Percentiles rank a stretch among this genome's conserved stretches.
Conservation (phyloP, 2,888 invertebrate species). For the Cotesia congregata region DNA sequence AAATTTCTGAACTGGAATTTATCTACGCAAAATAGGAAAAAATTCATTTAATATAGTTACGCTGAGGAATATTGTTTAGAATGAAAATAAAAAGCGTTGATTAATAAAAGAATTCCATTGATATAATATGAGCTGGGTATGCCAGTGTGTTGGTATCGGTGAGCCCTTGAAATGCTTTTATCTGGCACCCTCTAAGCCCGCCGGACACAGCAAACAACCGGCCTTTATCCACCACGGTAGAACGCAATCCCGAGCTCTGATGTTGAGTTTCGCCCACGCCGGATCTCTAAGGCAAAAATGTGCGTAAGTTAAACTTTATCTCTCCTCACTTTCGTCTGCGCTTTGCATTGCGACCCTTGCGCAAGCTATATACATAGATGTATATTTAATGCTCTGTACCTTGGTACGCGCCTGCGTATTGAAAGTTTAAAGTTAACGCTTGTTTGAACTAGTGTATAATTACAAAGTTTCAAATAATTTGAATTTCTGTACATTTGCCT, state of each 20-base stretch:
- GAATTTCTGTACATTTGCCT: slow-evolving; percentile 27
- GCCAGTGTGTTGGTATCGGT: slow-evolving; percentile 48
- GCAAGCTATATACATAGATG: background rate
- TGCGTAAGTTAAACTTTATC: slow-evolving; percentile 36
- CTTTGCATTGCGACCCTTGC: slow-evolving; percentile 22
- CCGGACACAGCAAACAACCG: slow-evolving; percentile 59
- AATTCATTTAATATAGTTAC: background rate
- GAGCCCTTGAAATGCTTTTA: slow-evolving; percentile 56
- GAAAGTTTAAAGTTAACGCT: slow-evolving; percentile 24
- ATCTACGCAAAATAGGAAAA: background rate
- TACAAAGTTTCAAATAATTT: slow-evolving; percentile 36
- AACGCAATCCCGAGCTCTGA: slow-evolving; percentile 13
- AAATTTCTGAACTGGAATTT: too few species aligned
- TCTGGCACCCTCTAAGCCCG: slow-evolving; percentile 50
- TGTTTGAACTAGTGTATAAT: slow-evolving; percentile 39
- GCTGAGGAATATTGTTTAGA: background rate
- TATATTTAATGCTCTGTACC: background rate
- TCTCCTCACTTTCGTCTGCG: background rate
- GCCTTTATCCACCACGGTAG: slow-evolving; percentile 38
- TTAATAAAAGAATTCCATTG: slow-evolving; percentile 63
- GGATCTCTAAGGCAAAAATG: slow-evolving; percentile 27
- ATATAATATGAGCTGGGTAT: slow-evolving; percentile 41
- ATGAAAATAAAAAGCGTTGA: slow-evolving; percentile 38
- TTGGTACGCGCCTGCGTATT: slow-evolving; percentile 16
- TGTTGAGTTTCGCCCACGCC: slow-evolving; percentile 6